Conservation (phyloP, 2,113 vertebrate species). For the Ameiurus melas region DNA sequence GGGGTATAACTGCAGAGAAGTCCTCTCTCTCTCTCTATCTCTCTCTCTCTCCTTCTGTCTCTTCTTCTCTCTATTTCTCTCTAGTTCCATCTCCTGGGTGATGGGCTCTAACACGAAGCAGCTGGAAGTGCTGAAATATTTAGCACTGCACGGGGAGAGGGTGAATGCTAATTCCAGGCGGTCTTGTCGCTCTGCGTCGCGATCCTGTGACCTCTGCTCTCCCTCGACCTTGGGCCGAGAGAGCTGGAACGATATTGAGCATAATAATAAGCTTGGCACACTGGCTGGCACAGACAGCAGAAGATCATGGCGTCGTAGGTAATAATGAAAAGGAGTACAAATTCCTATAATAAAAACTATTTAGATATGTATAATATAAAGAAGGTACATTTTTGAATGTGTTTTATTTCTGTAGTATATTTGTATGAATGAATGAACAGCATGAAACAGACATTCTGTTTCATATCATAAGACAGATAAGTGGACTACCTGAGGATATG, state of each 20-base stretch:
- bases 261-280: slow-evolving; percentile 66
- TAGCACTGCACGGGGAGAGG: slow-evolving; percentile 66
- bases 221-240: slow-evolving; percentile 68
- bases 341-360: background rate
- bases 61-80: slow-evolving; percentile 36
- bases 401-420: background rate
- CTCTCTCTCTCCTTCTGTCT: background rate
- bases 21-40: slow-evolving; percentile 17
- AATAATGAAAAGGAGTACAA: background rate
- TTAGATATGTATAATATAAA: background rate
- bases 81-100: slow-evolving; percentile 68
- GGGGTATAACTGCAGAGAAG: background rate
- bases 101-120: slow-evolving; percentile 77
- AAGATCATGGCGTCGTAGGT: background rate
- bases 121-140: slow-evolving; percentile 81
- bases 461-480: slow-evolving; percentile 13
- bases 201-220: slow-evolving; percentile 67
- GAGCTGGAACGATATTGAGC: slow-evolving; percentile 57
- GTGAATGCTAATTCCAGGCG: slow-evolving; percentile 73
- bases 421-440: background rate
- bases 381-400: background rate
- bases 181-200: slow-evolving; percentile 47
- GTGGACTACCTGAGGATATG: background rate
- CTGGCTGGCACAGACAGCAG: slow-evolving; percentile 28
- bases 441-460: background rate